These are phyloP conservation scores for Watsonalla binaria DNA, from an alignment of 2,888 invertebrate genomes.

Conservation along the genomic window DNA sequence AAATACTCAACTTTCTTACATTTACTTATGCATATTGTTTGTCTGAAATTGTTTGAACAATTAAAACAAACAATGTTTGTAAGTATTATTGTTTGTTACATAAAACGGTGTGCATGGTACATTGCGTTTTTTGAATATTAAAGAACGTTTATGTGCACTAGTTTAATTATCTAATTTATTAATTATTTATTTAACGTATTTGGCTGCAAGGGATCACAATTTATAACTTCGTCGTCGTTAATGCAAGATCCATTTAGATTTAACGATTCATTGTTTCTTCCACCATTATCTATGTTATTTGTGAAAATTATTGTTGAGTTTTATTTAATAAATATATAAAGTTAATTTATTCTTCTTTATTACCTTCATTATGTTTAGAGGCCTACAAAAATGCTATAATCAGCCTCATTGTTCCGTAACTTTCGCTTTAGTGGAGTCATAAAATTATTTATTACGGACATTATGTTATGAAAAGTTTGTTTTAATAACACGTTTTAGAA, in stretches of 20 bases:
- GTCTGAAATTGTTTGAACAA: slow-evolving; percentile 9
- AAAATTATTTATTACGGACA: neutral
- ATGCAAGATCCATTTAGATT: slow-evolving; percentile 45
- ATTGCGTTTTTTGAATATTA: slow-evolving; percentile 57
- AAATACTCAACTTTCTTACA: slow-evolving; percentile 16
- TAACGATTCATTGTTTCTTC: slow-evolving; percentile 42
- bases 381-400: slow-evolving; percentile 7
- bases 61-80: slow-evolving; percentile 5
- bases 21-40: slow-evolving; percentile 17
- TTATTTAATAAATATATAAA: slow-evolving; percentile 65
- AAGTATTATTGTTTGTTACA: slow-evolving; percentile 13
- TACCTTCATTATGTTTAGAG: slow-evolving; percentile 3
- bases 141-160: slow-evolving; percentile 50
- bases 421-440: neutral
- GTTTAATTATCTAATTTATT: slow-evolving; percentile 31
- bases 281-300: slow-evolving; percentile 47
- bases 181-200: slow-evolving; percentile 13
- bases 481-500: neutral
- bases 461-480: neutral
- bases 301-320: slow-evolving; percentile 73
- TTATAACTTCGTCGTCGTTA: slow-evolving; percentile 29
- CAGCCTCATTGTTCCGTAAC: neutral
- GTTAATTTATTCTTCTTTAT: slow-evolving; percentile 23
- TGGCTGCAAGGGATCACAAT: slow-evolving; percentile 13
- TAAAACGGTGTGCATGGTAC: slow-evolving; percentile 43